phyloP scores from a whole-genome alignment of 1,140 invertebrate species.

The Asbolus verrucosus region DNA sequence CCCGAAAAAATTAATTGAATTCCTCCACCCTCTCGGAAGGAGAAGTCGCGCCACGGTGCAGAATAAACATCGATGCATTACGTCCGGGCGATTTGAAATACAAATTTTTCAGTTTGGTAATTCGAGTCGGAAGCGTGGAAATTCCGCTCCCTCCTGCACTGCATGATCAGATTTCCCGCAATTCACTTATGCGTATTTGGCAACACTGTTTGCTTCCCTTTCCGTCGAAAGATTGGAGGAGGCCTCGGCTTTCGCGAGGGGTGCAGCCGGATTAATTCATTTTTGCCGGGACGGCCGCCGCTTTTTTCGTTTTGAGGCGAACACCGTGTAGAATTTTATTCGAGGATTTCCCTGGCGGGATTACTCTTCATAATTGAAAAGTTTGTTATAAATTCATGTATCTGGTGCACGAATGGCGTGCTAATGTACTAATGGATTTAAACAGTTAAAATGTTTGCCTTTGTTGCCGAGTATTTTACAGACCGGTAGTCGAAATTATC shows the following conservation, averaged over 20 bases:
- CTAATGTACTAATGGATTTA: slow-evolving; percentile 39
- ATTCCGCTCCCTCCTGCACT: too few species aligned
- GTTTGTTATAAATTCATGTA: slow-evolving; percentile 38
- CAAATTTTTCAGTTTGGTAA: too few species aligned
- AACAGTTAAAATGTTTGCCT: slow-evolving; percentile 33
- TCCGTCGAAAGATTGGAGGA: not conserved
- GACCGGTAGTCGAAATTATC: not conserved
- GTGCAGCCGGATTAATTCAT: not conserved
- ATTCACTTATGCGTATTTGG: slow-evolving; percentile 42
- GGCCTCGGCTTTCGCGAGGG: not conserved
- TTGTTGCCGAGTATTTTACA: slow-evolving; percentile 10
- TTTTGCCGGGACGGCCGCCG: not conserved
- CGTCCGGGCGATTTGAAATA: not conserved
- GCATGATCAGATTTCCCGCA: slow-evolving; percentile 40
- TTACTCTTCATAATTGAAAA: slow-evolving; percentile 39
- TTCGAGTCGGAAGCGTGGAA: too few species aligned
- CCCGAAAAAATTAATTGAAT: not conserved
- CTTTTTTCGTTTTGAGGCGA: not conserved
- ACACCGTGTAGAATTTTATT: slow-evolving; percentile 18
- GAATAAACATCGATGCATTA: slow-evolving; percentile 1
- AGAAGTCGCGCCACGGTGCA: not conserved
- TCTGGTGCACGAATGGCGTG: slow-evolving; percentile 32
- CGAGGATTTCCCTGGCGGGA: slow-evolving; percentile 4
- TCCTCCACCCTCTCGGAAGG: not conserved
- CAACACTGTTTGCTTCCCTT: slow-evolving; percentile 36